Conservation (phyloP, 2,888 invertebrate species). For the Eupithecia subfuscata region DNA sequence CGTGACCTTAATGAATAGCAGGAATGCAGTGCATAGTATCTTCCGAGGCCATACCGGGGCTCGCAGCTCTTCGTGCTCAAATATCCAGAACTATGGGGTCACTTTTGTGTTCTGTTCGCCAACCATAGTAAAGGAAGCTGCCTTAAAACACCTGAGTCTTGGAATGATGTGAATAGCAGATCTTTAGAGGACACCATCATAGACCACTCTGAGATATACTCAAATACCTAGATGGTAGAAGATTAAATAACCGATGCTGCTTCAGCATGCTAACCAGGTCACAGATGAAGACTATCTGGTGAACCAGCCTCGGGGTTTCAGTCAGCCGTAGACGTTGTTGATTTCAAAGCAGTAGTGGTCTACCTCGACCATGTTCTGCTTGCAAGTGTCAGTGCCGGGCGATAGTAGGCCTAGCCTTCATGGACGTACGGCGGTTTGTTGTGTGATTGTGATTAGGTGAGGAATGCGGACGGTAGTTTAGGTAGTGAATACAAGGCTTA, state of each 20-base stretch:
- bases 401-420: not conserved
- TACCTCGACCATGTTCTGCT: not conserved
- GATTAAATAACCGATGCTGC: not conserved
- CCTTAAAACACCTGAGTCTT: not conserved
- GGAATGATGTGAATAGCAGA: not conserved
- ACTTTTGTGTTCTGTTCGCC: not conserved
- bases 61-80: not conserved
- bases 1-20: not conserved
- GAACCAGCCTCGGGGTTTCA: not conserved
- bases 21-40: not conserved
- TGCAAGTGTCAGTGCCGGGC: not conserved
- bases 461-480: slow-evolving; percentile 12
- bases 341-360: not conserved
- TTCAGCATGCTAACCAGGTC: no score
- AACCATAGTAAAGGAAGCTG: not conserved
- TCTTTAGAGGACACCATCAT: not conserved
- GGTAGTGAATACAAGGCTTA: slow-evolving; percentile 24
- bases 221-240: not conserved
- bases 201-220: not conserved
- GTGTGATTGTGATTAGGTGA: slow-evolving; percentile 16
- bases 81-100: not conserved
- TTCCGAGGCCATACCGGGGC: not conserved
- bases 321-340: not conserved
- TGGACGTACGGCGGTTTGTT: not conserved
- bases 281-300: not conserved